These are phyloP conservation scores for Tyrannus savana DNA, from an alignment of 2,113 vertebrate genomes.

Conservation along the genomic window DNA sequence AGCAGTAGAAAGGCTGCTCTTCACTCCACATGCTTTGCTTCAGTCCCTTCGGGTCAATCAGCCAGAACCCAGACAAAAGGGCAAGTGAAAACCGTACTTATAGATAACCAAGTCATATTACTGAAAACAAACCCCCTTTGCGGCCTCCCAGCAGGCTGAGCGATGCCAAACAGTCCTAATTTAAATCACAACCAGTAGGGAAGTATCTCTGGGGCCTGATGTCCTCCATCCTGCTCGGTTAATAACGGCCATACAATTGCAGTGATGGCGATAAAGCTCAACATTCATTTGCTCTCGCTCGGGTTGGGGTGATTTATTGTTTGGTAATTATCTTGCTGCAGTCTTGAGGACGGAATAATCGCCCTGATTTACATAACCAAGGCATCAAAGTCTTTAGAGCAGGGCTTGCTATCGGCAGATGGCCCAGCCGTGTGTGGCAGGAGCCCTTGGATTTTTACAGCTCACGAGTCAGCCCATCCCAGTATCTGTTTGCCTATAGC, in stretches of 20 bases:
- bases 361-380: conserved; percentile 66
- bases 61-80: fast-evolving
- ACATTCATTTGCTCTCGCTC: conserved; percentile 49
- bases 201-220: not conserved
- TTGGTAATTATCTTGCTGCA: conserved; percentile 59
- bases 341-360: conserved; percentile 41
- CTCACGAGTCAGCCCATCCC: not conserved
- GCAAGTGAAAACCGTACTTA: not conserved
- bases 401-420: not conserved
- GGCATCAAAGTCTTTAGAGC: conserved; percentile 29
- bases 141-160: not conserved
- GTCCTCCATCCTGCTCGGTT: not conserved
- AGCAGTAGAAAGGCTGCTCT: fast-evolving
- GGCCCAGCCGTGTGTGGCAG: not conserved
- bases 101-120: not conserved
- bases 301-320: conserved; percentile 55
- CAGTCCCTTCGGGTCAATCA: not conserved
- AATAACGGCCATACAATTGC: not conserved
- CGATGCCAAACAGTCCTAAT: not conserved
- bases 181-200: not conserved
- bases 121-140: not conserved
- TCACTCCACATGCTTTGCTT: fast-evolving
- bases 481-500: not conserved
- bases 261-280: conserved; percentile 1
- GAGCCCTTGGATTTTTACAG: not conserved